Percentiles rank a stretch among this genome's conserved stretches.
Conservation (phyloP, 2,888 invertebrate genomes). For the Teleogryllus oceanicus region DNA sequence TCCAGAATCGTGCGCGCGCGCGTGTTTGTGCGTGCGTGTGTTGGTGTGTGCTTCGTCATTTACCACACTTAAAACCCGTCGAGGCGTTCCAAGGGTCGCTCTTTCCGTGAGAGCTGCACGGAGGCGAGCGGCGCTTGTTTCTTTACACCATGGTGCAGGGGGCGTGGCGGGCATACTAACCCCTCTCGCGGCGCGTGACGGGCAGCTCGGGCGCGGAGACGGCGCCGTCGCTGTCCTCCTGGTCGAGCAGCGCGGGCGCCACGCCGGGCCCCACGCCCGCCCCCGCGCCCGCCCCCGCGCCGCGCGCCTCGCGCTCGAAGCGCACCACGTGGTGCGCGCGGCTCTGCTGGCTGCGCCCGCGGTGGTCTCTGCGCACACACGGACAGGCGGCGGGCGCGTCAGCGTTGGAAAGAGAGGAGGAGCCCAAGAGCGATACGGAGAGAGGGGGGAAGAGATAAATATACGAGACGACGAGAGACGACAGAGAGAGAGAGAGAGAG, state of each 20-base stretch:
- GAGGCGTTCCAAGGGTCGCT: no score
- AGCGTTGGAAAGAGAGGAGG: no score
- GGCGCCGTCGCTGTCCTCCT: slow-evolving; percentile 76
- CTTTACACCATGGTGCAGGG: not conserved
- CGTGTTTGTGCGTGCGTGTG: no score
- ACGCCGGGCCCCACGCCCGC: slow-evolving; percentile 42
- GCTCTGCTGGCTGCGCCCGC: slow-evolving; percentile 31
- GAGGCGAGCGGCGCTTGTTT: not conserved
- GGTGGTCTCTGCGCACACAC: slow-evolving; percentile 38
- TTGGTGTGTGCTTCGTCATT: no score
- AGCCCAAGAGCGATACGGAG: no score
- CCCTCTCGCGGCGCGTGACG: slow-evolving; percentile 60
- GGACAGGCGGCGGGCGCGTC: slow-evolving; percentile 43
- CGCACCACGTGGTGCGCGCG: slow-evolving; percentile 42
- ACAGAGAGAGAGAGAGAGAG: no score
- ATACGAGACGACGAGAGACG: no score
- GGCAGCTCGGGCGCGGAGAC: slow-evolving; percentile 79
- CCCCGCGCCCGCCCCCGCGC: slow-evolving; percentile 36
- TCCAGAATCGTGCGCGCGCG: no score
- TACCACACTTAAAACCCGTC: no score
- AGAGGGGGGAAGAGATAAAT: no score
- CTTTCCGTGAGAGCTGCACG: no score
- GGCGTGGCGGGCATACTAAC: slow-evolving; percentile 45
- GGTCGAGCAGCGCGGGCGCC: slow-evolving; percentile 51
- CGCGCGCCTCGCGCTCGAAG: slow-evolving; percentile 44